Evolutionary conservation across 35 echinoderm and acorn worm genomes (phyloP).

Genomic region (Heliocidaris erythrogramma): DNA sequence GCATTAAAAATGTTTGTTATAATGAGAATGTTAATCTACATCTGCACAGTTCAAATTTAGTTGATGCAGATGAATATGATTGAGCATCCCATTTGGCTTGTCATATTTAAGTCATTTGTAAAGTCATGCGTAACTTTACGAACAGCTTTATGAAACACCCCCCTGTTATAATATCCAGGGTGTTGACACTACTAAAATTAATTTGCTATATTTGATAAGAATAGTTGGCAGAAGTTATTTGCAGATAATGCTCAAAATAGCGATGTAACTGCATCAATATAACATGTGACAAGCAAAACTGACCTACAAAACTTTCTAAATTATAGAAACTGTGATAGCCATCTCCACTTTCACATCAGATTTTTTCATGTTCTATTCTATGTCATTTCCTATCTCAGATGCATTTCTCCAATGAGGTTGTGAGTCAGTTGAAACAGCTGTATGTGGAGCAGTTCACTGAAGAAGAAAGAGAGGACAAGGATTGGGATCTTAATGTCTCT

Average conservation of each 20-base stretch:
- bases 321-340: background rate
- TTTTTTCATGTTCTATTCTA: too few species aligned
- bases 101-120: too few species aligned
- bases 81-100: too few species aligned
- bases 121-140: too few species aligned
- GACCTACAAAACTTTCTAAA: background rate
- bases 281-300: background rate
- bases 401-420: conserved; percentile 87
- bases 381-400: conserved; percentile 53
- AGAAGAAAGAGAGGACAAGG: conserved; percentile 46
- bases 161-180: too few species aligned
- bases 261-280: background rate
- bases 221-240: background rate
- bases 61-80: too few species aligned
- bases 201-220: too few species aligned
- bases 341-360: background rate
- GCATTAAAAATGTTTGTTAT: too few species aligned
- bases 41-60: too few species aligned
- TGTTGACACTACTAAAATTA: too few species aligned
- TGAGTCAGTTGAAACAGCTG: conserved; percentile 69
- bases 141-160: too few species aligned
- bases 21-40: too few species aligned
- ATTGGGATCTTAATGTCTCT: conserved; percentile 73
- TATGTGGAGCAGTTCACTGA: conserved; percentile 71
- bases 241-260: background rate